Evolutionary conservation across 1,140 invertebrate species (phyloP).

Genomic region (Diorhabda carinulata): DNA sequence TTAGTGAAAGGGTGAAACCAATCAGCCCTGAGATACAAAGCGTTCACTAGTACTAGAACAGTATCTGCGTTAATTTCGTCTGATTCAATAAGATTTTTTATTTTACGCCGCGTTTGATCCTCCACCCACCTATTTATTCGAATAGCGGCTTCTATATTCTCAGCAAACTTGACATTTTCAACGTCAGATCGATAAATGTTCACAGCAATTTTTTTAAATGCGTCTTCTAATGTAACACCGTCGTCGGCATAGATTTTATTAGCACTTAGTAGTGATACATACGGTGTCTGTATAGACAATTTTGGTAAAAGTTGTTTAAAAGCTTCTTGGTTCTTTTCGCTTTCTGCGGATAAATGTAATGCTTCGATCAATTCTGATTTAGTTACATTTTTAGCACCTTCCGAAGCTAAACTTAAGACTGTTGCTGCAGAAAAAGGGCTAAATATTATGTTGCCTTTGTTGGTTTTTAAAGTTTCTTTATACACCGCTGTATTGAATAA

Average conservation of each 20-base stretch:
- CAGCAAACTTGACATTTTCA: constrained; percentile 55
- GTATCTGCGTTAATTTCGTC: constrained; percentile 54
- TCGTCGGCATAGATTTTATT: constrained; percentile 13
- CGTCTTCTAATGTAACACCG: constrained; percentile 8
- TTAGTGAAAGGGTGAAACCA: constrained; percentile 58
- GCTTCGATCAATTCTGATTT: background rate
- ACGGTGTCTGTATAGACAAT: background rate
- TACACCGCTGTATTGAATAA: background rate
- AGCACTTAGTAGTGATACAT: background rate
- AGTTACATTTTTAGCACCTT: constrained; percentile 12
- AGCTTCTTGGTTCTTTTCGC: background rate
- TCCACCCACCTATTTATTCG: constrained; percentile 71
- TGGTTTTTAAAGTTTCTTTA: constrained; percentile 8
- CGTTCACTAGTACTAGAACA: constrained; percentile 72
- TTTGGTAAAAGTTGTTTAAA: constrained; percentile 8
- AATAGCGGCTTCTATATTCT: constrained; percentile 42
- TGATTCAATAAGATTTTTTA: constrained; percentile 60
- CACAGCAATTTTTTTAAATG: constrained; percentile 10
- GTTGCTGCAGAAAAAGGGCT: constrained; percentile 16
- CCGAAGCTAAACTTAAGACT: constrained; percentile 4
- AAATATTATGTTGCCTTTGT: constrained; percentile 8
- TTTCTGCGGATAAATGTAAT: background rate
- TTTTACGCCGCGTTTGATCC: constrained; percentile 66
- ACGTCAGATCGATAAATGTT: constrained; percentile 46
- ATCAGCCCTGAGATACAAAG: constrained; percentile 73